phyloP scores from a whole-genome alignment of 23 tunicate species.

The Styela clava region DNA sequence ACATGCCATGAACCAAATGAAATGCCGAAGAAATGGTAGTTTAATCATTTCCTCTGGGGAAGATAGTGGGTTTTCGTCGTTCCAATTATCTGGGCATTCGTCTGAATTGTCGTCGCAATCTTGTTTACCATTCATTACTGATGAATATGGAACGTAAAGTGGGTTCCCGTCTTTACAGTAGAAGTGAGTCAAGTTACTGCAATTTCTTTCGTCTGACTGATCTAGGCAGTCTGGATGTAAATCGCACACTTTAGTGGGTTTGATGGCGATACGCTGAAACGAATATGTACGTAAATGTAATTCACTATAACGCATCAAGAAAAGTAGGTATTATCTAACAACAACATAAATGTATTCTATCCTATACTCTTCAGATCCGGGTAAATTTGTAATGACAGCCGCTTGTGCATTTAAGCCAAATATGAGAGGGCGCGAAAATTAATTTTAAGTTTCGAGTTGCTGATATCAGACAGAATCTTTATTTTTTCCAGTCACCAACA shows the following conservation, averaged over 20 bases:
- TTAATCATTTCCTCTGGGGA: slow-evolving; percentile 34
- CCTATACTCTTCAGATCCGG: too few relatives aligned
- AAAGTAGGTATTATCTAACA: too few relatives aligned
- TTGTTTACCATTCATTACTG: slow-evolving; percentile 41
- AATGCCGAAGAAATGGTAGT: neutral
- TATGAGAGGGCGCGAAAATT: too few relatives aligned
- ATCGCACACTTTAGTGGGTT: slow-evolving; percentile 8
- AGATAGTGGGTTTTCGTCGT: slow-evolving; percentile 32
- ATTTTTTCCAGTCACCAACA: too few relatives aligned
- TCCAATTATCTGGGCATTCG: slow-evolving; percentile 34
- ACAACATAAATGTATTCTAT: too few relatives aligned
- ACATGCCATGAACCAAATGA: slow-evolving; percentile 41
- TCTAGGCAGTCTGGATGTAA: slow-evolving; percentile 33
- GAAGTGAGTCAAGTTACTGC: slow-evolving; percentile 28
- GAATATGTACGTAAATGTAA: too few relatives aligned
- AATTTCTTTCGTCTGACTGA: slow-evolving; percentile 36
- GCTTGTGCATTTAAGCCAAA: too few relatives aligned
- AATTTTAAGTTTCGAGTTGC: too few relatives aligned
- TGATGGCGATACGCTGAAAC: neutral
- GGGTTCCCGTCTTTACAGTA: slow-evolving; percentile 43
- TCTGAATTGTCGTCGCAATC: slow-evolving; percentile 42
- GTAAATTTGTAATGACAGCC: too few relatives aligned
- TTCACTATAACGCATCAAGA: too few relatives aligned
- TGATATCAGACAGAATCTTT: too few relatives aligned
- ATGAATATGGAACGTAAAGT: slow-evolving; percentile 16